phyloP scores from a whole-genome alignment of 1,140 invertebrate genomes.

The Nasonia giraulti region DNA sequence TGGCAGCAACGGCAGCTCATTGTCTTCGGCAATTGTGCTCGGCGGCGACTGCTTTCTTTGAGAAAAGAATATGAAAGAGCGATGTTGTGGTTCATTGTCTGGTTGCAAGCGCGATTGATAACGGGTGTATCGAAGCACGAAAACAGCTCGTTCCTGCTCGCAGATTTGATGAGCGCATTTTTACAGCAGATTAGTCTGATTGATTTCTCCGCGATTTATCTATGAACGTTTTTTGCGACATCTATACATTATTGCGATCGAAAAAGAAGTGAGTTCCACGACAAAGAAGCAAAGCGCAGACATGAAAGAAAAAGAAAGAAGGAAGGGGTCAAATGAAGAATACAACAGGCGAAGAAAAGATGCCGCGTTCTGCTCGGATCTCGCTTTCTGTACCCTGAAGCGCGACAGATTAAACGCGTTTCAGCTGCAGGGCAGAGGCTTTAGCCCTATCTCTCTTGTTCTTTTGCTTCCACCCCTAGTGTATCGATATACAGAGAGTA shows the following conservation, averaged over 20 bases:
- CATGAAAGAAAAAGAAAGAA: not conserved
- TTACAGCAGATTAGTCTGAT: too few species aligned
- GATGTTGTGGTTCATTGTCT: not conserved
- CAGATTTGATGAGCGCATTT: too few species aligned
- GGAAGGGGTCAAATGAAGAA: not conserved
- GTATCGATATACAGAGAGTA: not conserved
- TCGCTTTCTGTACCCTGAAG: conserved; percentile 33
- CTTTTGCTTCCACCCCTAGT: not conserved
- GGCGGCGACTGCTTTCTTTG: not conserved
- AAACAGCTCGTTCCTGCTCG: not conserved
- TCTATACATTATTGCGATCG: conserved; percentile 10
- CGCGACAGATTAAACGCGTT: conserved; percentile 46
- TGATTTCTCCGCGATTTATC: not conserved
- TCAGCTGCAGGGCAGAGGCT: conserved; percentile 31
- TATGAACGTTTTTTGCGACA: not conserved
- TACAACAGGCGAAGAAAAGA: not conserved
- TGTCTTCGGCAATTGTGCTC: not conserved
- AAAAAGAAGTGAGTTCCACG: too few species aligned
- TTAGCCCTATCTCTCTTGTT: not conserved
- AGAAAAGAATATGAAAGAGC: not conserved
- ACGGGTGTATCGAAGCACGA: not conserved
- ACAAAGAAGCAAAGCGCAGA: not conserved
- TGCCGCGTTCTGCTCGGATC: not conserved
- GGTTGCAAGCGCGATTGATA: not conserved
- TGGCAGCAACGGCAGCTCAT: not conserved